Conservation (phyloP, 2,113 vertebrate species). For the Corynorhinus townsendii region DNA sequence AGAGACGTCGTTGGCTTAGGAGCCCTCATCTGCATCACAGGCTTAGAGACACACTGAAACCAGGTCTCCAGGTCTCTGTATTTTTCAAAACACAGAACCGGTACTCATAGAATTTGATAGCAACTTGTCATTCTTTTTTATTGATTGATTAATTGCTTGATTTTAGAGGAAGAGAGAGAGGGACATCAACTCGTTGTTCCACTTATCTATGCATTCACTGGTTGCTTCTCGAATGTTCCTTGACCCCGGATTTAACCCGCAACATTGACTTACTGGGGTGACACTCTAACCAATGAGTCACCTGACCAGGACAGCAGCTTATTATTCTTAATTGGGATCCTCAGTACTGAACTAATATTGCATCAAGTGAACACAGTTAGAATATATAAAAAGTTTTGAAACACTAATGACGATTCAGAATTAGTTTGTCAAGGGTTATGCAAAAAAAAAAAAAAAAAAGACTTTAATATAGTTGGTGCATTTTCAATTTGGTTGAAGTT, state of each 20-base stretch:
- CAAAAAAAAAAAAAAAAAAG: neutral
- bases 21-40: neutral
- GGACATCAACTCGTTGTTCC: neutral
- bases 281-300: neutral
- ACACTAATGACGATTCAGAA: neutral
- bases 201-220: neutral
- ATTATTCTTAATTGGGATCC: neutral
- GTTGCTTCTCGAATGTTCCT: neutral
- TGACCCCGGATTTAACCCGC: neutral
- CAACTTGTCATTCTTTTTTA: neutral
- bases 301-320: neutral
- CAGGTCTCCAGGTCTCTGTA: neutral
- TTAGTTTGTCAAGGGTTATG: neutral
- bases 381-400: neutral
- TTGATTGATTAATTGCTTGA: neutral
- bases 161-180: neutral
- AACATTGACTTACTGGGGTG: neutral
- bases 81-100: neutral
- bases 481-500: neutral
- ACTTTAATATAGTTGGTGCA: neutral
- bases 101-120: neutral
- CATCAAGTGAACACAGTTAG: rapidly evolving
- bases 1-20: too few relatives aligned
- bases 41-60: neutral
- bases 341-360: neutral